These are phyloP conservation scores for Nesoenas mayeri DNA, from an alignment of 2,113 vertebrate genomes.

Conservation along the genomic window DNA sequence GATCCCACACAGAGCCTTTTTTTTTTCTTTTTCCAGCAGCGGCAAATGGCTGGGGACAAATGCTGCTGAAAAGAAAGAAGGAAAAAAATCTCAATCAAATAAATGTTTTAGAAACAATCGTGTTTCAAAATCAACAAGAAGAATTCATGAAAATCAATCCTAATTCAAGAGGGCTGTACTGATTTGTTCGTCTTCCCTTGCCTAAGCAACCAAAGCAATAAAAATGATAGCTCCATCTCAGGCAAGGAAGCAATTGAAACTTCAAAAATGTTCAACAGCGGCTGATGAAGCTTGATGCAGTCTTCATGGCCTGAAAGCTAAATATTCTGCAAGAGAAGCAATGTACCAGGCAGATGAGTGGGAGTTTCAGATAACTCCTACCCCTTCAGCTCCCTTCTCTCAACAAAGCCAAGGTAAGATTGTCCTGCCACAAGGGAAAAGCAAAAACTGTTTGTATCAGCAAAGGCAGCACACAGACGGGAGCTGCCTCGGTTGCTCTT, in stretches of 20 bases:
- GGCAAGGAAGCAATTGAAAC: conserved; percentile 57
- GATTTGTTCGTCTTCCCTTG: conserved; percentile 39
- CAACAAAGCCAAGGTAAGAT: not conserved
- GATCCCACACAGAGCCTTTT: conserved; percentile 53
- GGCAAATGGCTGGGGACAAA: conserved; percentile 60
- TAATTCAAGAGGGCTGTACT: conserved; percentile 44
- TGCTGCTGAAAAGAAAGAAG: not conserved
- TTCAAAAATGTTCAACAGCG: conserved; percentile 33
- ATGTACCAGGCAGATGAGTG: conserved; percentile 21
- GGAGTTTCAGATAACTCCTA: conserved; percentile 50
- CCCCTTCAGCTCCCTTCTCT: conserved; percentile 5
- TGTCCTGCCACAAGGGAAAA: not conserved
- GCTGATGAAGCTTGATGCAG: conserved; percentile 55
- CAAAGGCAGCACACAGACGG: not conserved
- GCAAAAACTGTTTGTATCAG: not conserved
- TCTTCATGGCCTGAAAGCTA: conserved; percentile 53
- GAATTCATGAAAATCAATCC: conserved; percentile 50
- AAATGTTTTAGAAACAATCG: conserved; percentile 59
- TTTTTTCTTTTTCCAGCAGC: not conserved
- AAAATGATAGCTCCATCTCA: conserved; percentile 36
- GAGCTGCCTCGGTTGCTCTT: not conserved
- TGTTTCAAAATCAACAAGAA: conserved; percentile 53
- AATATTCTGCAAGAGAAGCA: conserved; percentile 62
- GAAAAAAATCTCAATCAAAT: not conserved
- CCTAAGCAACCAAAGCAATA: conserved; percentile 57